These are phyloP conservation scores for Latrodectus hesperus DNA, from an alignment of 2,888 invertebrate species.

Conservation along the genomic window DNA sequence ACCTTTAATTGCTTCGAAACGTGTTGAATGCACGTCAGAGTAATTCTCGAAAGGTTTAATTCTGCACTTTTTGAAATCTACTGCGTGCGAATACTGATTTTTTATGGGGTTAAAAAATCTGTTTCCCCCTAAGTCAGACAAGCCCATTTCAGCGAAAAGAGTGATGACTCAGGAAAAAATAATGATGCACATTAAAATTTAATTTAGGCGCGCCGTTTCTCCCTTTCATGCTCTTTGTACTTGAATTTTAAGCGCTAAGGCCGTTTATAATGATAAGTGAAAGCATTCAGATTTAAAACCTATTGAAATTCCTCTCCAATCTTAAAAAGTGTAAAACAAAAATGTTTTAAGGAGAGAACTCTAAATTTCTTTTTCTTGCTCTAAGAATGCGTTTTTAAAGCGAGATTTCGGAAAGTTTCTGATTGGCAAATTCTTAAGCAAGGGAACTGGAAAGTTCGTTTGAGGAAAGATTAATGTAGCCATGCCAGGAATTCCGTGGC, in stretches of 20 bases:
- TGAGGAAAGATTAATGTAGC: conserved; percentile 63
- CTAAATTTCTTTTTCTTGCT: conserved; percentile 62
- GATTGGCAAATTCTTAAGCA: conserved; percentile 69
- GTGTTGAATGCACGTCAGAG: conserved; percentile 12
- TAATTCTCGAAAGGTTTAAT: conserved; percentile 18
- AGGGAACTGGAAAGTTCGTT: conserved; percentile 68
- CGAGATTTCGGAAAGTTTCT: conserved; percentile 61
- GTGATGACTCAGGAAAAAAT: conserved; percentile 68
- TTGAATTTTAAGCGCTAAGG: conserved; percentile 8
- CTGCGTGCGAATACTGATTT: conserved; percentile 24
- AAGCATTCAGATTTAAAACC: conserved; percentile 33
- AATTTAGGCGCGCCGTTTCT: conserved; percentile 42
- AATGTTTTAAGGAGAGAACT: conserved; percentile 24
- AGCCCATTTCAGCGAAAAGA: conserved; percentile 61
- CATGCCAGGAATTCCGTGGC: conserved; percentile 56
- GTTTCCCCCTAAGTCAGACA: conserved; percentile 15
- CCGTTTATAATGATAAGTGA: conserved; percentile 54
- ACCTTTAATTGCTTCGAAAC: conserved; percentile 49
- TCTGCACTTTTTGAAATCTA: conserved; percentile 35
- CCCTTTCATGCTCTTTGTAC: neutral
- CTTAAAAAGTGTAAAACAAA: conserved; percentile 31
- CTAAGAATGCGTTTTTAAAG: conserved; percentile 68
- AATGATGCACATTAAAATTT: conserved; percentile 68
- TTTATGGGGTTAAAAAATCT: conserved; percentile 44
- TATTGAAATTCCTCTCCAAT: conserved; percentile 18